phyloP scores from a whole-genome alignment of 1,140 invertebrate genomes.

The Cyclina sinensis region DNA sequence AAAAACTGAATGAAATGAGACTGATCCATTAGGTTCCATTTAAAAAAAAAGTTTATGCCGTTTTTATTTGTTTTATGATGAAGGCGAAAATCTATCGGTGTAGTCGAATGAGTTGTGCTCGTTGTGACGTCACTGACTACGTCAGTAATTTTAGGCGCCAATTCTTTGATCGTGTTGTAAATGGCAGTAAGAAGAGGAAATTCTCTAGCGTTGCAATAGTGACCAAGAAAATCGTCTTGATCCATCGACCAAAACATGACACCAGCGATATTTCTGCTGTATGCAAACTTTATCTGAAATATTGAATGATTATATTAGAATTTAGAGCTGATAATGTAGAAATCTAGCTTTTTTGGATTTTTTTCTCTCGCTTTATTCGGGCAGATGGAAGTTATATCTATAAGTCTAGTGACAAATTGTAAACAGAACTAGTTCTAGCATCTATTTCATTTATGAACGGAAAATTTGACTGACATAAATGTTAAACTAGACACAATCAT shows the following conservation, averaged over 20 bases:
- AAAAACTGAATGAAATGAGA: background rate
- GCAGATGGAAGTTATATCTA: too few relatives aligned
- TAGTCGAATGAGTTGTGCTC: conserved; percentile 38
- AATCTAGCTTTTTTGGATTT: too few relatives aligned
- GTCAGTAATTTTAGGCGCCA: background rate
- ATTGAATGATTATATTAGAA: too few relatives aligned
- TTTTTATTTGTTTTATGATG: too few relatives aligned
- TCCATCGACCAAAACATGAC: conserved; percentile 90
- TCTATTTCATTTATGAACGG: too few relatives aligned
- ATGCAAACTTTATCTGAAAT: conserved; percentile 81
- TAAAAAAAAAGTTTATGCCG: conserved; percentile 45
- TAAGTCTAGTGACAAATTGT: too few relatives aligned
- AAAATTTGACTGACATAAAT: too few relatives aligned
- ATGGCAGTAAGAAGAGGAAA: conserved; percentile 88
- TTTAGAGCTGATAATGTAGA: too few relatives aligned
- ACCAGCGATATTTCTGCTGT: conserved; percentile 78
- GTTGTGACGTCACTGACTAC: background rate
- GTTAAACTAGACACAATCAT: too few relatives aligned
- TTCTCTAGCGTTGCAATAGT: conserved; percentile 86
- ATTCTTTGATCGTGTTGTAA: conserved; percentile 79
- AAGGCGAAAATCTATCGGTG: conserved; percentile 38
- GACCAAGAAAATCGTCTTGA: conserved; percentile 87
- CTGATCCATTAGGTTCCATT: conserved; percentile 29
- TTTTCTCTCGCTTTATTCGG: too few relatives aligned
- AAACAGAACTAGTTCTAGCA: too few relatives aligned